Conservation (phyloP, 2,888 invertebrate genomes). For the Tetheella fluctuosa region DNA sequence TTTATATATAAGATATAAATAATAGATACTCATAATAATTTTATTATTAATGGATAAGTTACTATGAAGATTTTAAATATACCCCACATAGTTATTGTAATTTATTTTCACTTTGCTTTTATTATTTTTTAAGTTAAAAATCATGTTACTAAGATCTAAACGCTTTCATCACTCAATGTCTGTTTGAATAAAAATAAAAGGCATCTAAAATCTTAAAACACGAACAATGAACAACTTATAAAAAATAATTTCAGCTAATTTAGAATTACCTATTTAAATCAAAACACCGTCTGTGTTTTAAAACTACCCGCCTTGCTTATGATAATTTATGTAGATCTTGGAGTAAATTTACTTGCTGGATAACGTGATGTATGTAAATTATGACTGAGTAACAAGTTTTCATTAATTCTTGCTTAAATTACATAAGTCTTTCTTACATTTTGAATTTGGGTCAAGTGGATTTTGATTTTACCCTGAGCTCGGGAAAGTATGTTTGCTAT, state of each 20-base stretch:
- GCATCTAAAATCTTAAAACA: neutral
- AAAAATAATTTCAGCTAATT: neutral
- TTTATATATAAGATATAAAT: no score
- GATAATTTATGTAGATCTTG: slow-evolving; percentile 11
- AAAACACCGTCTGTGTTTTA: neutral
- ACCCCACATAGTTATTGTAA: no score
- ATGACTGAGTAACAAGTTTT: slow-evolving; percentile 5
- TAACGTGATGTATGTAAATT: slow-evolving; percentile 10
- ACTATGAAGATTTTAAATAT: no score
- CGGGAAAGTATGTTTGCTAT: neutral
- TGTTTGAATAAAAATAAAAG: neutral
- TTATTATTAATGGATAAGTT: no score
- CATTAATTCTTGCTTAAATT: neutral
- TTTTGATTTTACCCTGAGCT: neutral
- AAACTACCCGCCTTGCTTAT: slow-evolving; percentile 7
- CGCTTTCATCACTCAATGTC: neutral
- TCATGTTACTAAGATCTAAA: no score
- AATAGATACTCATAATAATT: no score
- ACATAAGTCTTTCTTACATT: neutral
- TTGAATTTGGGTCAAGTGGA: neutral
- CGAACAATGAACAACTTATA: neutral
- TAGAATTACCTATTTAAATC: neutral
- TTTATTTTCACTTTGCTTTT: no score
- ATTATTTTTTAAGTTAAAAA: no score
- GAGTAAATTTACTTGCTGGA: slow-evolving; percentile 10